phyloP scores from a whole-genome alignment of 2,888 invertebrate genomes.

The Drosophila engyochracea region DNA sequence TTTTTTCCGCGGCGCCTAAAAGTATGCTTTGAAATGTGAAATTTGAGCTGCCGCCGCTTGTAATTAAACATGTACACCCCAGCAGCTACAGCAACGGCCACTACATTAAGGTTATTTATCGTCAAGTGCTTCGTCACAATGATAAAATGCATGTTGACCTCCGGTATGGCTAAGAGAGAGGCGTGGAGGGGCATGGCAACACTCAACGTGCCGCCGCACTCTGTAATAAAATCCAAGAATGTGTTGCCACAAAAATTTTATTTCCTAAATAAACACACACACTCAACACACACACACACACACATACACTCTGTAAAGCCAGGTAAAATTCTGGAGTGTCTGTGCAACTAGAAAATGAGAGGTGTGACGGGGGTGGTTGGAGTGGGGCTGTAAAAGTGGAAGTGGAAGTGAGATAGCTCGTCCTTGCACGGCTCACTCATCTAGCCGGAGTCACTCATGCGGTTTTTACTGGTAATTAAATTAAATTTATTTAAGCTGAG shows the following conservation, averaged over 20 bases:
- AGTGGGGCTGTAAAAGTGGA: background rate
- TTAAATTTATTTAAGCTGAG: slow-evolving; percentile 81
- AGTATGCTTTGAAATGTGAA: slow-evolving; percentile 70
- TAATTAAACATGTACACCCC: slow-evolving; percentile 64
- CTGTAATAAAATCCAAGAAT: slow-evolving; percentile 83
- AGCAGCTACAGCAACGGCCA: slow-evolving; percentile 35
- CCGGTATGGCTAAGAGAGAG: slow-evolving; percentile 22
- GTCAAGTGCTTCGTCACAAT: slow-evolving; percentile 63
- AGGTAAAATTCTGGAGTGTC: slow-evolving; percentile 41
- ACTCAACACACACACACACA: slow-evolving; percentile 16
- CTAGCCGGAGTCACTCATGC: slow-evolving; percentile 74
- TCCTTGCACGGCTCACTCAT: slow-evolving; percentile 64
- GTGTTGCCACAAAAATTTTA: slow-evolving; percentile 81
- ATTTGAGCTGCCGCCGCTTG: slow-evolving; percentile 44
- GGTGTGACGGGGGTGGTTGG: background rate
- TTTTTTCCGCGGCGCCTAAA: slow-evolving; percentile 74
- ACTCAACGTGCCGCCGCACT: slow-evolving; percentile 62
- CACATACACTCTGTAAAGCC: slow-evolving; percentile 9
- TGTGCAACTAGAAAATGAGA: slow-evolving; percentile 7
- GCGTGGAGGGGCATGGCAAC: slow-evolving; percentile 37
- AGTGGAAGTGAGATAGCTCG: slow-evolving; percentile 37
- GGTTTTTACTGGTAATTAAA: slow-evolving; percentile 82
- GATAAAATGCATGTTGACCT: slow-evolving; percentile 80
- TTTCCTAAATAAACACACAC: slow-evolving; percentile 78
- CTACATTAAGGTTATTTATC: slow-evolving; percentile 81